Base-by-base conservation (phyloP, 2,888 invertebrate species). In the Synanthedon formicaeformis region DNA sequence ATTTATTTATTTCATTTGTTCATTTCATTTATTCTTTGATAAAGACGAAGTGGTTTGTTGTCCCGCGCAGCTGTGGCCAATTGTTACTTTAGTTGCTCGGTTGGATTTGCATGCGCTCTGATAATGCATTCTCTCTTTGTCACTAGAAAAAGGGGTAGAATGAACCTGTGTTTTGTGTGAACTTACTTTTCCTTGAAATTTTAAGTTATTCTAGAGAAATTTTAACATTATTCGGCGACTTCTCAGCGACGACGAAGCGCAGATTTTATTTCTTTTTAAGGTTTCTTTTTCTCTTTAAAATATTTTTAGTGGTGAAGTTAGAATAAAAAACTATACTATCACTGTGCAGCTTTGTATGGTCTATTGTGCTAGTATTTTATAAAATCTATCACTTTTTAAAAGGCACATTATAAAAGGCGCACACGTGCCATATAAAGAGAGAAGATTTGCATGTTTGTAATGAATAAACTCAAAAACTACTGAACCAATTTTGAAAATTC, bases 31-130 rank as follows among this genome's bases (percentile, higher is more conserved):
- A 34, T 34, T 34, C 76, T 76, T 70, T 73, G 77, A 77, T 75
- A 73, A 72, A 73, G 71, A 72, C 63, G 58, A 64, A 75, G 68
- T 68, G 67, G 66, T 62, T 66, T 64, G 62, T 63, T 71, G 64
- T 61, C 61, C 62, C 65, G 68, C 65, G 68, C 83, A 81, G 75
- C 81, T 83, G 83, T 55, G 73, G 71, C 72, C 75, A 74, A 79
- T 79, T 76, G 78, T 78, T 76, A 75, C 73, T 73, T 65, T 63
- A 65, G 66, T 70, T 69, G 62, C 68, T 67, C 58, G 60, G 62
- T 57, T 55, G 62, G 64, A 73, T 76, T 76, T 73, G 73, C 72
- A 71, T 73, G 66, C 65, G 66, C 58, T 59, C 60, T 58, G 61
- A 64, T 68, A 72, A 73, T 78, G 71, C 72, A 74, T 71, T 77